Conservation (phyloP, 2,888 invertebrate species). For the Dicycla oo region DNA sequence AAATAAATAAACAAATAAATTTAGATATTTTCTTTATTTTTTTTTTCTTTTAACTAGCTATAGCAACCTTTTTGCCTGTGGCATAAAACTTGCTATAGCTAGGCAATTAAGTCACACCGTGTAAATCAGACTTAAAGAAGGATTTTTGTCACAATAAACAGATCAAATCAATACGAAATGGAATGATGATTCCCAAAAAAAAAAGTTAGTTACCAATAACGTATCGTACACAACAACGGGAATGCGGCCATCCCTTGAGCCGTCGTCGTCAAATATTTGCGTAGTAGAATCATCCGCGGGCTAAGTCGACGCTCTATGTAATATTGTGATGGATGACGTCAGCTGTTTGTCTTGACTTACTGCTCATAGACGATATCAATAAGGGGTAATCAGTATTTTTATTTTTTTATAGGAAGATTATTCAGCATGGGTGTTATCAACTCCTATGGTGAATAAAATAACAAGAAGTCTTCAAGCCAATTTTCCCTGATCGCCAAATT, state of each 20-base stretch:
- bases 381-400: conserved; percentile 57
- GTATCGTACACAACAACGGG: conserved; percentile 67
- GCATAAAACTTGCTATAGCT: too few species aligned
- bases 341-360: conserved; percentile 65
- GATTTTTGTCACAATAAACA: not conserved
- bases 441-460: not conserved
- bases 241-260: conserved; percentile 67
- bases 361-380: conserved; percentile 52
- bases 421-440: not conserved
- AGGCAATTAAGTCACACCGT: too few species aligned
- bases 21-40: too few species aligned
- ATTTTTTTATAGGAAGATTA: conserved; percentile 26
- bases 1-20: too few species aligned
- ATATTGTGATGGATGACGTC: conserved; percentile 86
- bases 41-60: too few species aligned
- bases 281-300: conserved; percentile 83
- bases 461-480: not conserved
- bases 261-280: conserved; percentile 85
- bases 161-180: not conserved
- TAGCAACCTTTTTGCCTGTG: too few species aligned
- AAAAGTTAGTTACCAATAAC: conserved; percentile 9
- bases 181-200: not conserved
- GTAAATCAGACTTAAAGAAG: too few species aligned
- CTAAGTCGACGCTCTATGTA: conserved; percentile 77
- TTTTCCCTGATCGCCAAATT: not conserved